Base-by-base conservation (phyloP, 2,797 vertebrate species). In the Rhodeus uyekii region DNA sequence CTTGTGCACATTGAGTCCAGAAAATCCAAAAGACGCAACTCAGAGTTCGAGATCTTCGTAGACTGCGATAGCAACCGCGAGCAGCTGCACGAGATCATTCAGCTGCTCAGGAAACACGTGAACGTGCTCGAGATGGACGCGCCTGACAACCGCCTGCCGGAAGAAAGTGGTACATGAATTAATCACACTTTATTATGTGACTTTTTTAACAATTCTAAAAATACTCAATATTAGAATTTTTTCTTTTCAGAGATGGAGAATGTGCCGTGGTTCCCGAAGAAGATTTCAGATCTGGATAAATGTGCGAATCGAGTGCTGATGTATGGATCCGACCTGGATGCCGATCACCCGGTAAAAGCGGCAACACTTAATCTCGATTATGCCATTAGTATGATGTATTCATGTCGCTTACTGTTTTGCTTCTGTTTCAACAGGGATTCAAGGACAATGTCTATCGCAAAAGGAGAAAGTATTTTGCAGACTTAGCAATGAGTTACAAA, bases 391-490 rank as follows among this genome's bases (percentile, higher is more conserved):
- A 7, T 67, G 18, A 65, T 55, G 10, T 53, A 7, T 69, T 16
- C 6, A 13, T 72, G 1, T 68, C 0, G 10, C 68, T 82, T 64
- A 76, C 29, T 55, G 18, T n/a, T 19, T 22, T 14, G 2, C 36
- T 42, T 60, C 27, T 48, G 13, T 68, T 22, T 65, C 55, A 19
- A 85, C 87, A 99, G 98, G 98, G 98, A 82, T 99, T 99, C 92
- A 99, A 98, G 87, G 98, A 99, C 90, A 95, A 96, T 5, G 93
- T 97, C 83, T 99, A 99, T 90, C 96, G 98, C n/a, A 96, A 98
- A 92, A 94, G 98, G 91, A 97, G 98, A 89, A 98, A 99, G 88
- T 98, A 97, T 91, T 99, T 99, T 89, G 98, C 98, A 92, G 98
- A 99, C 84, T 93, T 99, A 89, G 98, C 98, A 89, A 98, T 99